Evolutionary conservation across 1,140 invertebrate species (phyloP).

Genomic region (Drosophila biarmipes): DNA sequence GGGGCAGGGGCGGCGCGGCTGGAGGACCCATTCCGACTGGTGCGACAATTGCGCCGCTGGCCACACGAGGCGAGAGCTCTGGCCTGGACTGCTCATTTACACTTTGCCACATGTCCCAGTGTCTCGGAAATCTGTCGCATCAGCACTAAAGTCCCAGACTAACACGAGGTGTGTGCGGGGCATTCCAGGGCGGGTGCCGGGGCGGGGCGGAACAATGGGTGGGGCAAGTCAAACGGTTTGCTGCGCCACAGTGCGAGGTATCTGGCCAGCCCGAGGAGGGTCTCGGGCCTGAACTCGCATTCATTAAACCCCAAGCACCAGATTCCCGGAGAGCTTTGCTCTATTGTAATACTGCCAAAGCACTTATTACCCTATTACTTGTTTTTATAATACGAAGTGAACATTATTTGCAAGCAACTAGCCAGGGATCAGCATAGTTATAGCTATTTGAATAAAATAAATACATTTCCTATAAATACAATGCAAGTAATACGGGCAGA

Average conservation of each 20-base stretch:
- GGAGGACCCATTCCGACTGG: conserved; percentile 15
- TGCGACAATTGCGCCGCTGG: conserved; percentile 72
- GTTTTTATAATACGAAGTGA: too few species aligned
- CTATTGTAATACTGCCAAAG: too few species aligned
- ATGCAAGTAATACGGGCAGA: too few species aligned
- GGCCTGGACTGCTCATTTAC: conserved; percentile 78
- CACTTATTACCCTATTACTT: too few species aligned
- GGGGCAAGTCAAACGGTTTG: conserved; percentile 23
- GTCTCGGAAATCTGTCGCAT: conserved; percentile 70
- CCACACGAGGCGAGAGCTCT: conserved; percentile 40
- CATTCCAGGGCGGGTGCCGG: background rate
- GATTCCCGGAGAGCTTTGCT: too few species aligned
- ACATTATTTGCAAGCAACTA: too few species aligned
- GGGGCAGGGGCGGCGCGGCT: background rate
- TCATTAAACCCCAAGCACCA: background rate
- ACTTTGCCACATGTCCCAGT: conserved; percentile 61
- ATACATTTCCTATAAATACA: too few species aligned
- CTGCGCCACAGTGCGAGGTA: conserved; percentile 35
- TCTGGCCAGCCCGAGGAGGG: too few species aligned
- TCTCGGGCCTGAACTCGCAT: background rate
- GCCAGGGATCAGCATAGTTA: too few species aligned
- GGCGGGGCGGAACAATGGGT: background rate
- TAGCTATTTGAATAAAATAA: too few species aligned
- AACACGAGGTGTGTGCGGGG: conserved; percentile 29
- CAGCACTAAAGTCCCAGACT: conserved; percentile 64